These are phyloP conservation scores for Amblyjoppa proteus DNA, from an alignment of 2,888 invertebrate genomes.

Conservation along the genomic window DNA sequence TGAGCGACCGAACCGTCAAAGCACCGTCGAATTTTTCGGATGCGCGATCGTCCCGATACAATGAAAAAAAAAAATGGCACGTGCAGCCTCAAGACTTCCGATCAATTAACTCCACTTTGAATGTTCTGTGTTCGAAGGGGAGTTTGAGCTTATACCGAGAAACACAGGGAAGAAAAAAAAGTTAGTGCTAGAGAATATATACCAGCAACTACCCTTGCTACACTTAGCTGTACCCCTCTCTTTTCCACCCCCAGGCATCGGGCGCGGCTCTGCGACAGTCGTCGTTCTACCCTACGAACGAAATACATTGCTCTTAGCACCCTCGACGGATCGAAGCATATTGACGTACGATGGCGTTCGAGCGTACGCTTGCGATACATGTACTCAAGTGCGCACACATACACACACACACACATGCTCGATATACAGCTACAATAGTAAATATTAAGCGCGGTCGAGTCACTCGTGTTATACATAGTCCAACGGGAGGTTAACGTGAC, in stretches of 20 bases:
- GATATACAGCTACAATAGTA: conserved; percentile 64
- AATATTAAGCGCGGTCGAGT: conserved; percentile 67
- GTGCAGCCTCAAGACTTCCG: conserved; percentile 85
- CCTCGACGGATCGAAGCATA: conserved; percentile 81
- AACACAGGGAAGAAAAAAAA: conserved; percentile 32
- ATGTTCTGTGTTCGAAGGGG: conserved; percentile 71
- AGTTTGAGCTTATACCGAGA: conserved; percentile 13
- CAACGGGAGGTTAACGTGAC: conserved; percentile 17
- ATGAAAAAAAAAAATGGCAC: conserved; percentile 78
- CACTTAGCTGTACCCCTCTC: conserved; percentile 36
- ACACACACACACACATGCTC: conserved; percentile 52
- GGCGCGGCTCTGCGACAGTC: background rate
- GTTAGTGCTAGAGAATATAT: conserved; percentile 19
- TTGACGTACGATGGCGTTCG: conserved; percentile 81
- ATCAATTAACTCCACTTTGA: conserved; percentile 84
- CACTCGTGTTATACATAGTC: conserved; percentile 56
- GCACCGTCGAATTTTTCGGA: conserved; percentile 66
- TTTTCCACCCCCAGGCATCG: conserved; percentile 19
- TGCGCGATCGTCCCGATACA: conserved; percentile 67
- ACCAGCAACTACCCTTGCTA: conserved; percentile 39
- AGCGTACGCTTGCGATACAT: conserved; percentile 76
- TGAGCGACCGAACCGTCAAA: conserved; percentile 63
- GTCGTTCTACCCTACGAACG: conserved; percentile 44
- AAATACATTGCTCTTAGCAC: conserved; percentile 73
- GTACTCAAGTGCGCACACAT: conserved; percentile 69